Percentiles rank a stretch among this genome's conserved stretches.
phyloP scores from a whole-genome alignment of 2,888 invertebrate species.

The Pardosa pseudoannulata region DNA sequence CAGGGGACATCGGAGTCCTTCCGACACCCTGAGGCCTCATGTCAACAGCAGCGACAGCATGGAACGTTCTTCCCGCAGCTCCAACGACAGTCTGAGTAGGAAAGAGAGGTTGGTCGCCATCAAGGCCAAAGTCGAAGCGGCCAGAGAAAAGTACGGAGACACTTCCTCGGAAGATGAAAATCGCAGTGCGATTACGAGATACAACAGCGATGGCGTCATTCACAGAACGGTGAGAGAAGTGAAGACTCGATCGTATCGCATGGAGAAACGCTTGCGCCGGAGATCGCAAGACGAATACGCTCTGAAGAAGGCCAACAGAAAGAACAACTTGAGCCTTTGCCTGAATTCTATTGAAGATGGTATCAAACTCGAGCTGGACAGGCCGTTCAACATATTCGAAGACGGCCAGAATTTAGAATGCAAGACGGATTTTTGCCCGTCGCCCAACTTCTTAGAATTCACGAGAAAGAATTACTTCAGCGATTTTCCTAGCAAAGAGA shows the following conservation, averaged over 20 bases:
- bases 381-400: neutral
- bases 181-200: conserved; percentile 24
- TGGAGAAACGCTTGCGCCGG: conserved; percentile 38
- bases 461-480: conserved; percentile 59
- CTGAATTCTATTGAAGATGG: conserved; percentile 23
- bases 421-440: conserved; percentile 52
- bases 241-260: conserved; percentile 35
- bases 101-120: conserved; percentile 73
- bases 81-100: conserved; percentile 71
- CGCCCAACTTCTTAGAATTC: conserved; percentile 32
- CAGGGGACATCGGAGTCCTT: conserved; percentile 20
- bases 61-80: conserved; percentile 66
- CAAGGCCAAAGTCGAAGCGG: conserved; percentile 74
- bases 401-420: conserved; percentile 22
- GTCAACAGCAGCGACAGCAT: conserved; percentile 66
- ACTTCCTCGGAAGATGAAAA: conserved; percentile 78
- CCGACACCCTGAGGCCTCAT: conserved; percentile 23
- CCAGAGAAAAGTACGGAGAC: conserved; percentile 63
- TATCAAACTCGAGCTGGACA: conserved; percentile 1
- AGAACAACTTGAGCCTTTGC: conserved; percentile 49
- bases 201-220: conserved; percentile 66
- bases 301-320: conserved; percentile 16
- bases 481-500: conserved; percentile 53
- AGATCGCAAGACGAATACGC: conserved; percentile 56
- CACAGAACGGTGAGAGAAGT: conserved; percentile 74